Conservation (phyloP, 1,140 invertebrate genomes). For the Manduca sexta region DNA sequence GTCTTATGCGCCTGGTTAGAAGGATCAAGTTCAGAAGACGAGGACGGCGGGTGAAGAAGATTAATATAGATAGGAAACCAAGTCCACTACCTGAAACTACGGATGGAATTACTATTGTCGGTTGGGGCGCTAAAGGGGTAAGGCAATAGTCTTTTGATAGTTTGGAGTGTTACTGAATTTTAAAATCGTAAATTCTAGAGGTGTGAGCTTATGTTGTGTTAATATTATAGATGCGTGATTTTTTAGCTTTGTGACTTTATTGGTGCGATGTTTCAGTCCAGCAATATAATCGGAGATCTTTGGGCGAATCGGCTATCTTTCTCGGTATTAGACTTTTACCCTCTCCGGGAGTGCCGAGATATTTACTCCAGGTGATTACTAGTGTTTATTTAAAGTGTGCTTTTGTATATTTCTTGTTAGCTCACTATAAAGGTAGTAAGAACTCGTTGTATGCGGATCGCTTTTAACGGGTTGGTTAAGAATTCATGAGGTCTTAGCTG, state of each 20-base stretch:
- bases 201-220: too few relatives aligned
- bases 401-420: too few relatives aligned
- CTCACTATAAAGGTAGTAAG: too few relatives aligned
- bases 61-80: slow-evolving; percentile 36
- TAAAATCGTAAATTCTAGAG: too few relatives aligned
- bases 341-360: slow-evolving; percentile 36
- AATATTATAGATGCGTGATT: too few relatives aligned
- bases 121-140: slow-evolving; percentile 54
- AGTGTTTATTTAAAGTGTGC: too few relatives aligned
- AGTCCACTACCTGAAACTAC: slow-evolving; percentile 26
- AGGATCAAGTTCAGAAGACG: slow-evolving; percentile 24
- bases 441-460: too few relatives aligned
- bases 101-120: slow-evolving; percentile 42
- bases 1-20: slow-evolving; percentile 15
- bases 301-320: slow-evolving; percentile 37
- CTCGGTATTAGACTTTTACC: slow-evolving; percentile 37
- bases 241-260: too few relatives aligned
- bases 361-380: slow-evolving; percentile 40
- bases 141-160: too few relatives aligned
- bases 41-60: slow-evolving; percentile 39
- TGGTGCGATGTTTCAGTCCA: slow-evolving; percentile 17
- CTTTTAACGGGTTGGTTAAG: too few relatives aligned
- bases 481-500: too few relatives aligned
- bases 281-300: slow-evolving; percentile 27
- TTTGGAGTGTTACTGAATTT: too few relatives aligned